phyloP scores from a whole-genome alignment of 2,113 vertebrate species.

The Cepphus grylle region DNA sequence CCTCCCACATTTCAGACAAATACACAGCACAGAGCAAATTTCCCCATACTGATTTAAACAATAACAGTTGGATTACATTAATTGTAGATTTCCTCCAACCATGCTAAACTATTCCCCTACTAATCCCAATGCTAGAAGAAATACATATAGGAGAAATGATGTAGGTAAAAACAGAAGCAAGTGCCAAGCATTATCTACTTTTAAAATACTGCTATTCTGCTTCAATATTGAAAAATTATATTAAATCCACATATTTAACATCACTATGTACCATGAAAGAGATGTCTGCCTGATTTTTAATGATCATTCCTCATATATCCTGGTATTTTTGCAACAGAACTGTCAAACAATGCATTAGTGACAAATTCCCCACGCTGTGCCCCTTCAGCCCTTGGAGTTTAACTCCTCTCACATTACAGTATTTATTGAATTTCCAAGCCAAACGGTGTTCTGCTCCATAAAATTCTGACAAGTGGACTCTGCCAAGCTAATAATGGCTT shows the following conservation, averaged over 20 bases:
- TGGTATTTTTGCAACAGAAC: conserved; percentile 53
- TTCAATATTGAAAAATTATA: background rate
- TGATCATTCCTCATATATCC: conserved; percentile 27
- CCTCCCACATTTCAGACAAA: conserved; percentile 33
- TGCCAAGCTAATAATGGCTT: conserved; percentile 89
- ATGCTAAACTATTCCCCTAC: background rate
- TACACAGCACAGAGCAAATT: background rate
- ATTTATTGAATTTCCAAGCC: conserved; percentile 93
- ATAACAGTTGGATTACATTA: background rate
- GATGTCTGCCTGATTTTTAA: conserved; percentile 48
- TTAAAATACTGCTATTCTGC: background rate
- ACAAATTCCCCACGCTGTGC: conserved; percentile 72
- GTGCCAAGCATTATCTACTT: background rate
- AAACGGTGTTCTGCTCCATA: conserved; percentile 92
- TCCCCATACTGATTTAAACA: background rate
- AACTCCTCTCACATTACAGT: conserved; percentile 85
- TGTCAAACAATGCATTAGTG: conserved; percentile 70
- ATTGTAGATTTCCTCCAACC: background rate
- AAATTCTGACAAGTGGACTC: conserved; percentile 91
- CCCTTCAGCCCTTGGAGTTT: conserved; percentile 82
- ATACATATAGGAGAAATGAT: background rate
- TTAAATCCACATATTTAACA: background rate
- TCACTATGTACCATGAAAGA: background rate
- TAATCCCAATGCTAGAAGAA: background rate
- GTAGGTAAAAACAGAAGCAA: background rate